Conservation (phyloP, 2,797 vertebrate species). For the Pangasius larnaudii region DNA sequence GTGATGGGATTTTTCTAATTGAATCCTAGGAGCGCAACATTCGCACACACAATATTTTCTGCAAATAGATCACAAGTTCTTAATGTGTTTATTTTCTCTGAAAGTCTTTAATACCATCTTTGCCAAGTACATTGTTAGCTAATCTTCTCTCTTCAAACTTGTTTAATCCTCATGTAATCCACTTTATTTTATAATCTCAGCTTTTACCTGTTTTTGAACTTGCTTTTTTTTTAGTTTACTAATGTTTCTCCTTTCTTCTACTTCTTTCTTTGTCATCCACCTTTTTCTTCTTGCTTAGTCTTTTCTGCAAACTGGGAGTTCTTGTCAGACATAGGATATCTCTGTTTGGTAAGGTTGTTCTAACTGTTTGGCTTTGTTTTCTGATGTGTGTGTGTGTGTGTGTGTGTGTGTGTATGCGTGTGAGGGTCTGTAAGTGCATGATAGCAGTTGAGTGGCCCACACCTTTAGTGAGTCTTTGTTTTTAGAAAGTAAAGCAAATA, state of each 20-base stretch:
- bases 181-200: not conserved
- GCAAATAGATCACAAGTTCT: not conserved
- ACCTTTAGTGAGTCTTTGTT: not conserved
- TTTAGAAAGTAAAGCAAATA: not conserved
- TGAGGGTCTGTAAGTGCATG: constrained; percentile 25
- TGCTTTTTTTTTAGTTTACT: not conserved
- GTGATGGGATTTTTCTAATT: not conserved
- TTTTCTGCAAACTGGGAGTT: constrained; percentile 83
- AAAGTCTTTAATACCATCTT: constrained; percentile 69
- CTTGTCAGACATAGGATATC: constrained; percentile 78
- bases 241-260: constrained; percentile 22
- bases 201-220: not conserved
- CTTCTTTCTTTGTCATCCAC: constrained; percentile 15
- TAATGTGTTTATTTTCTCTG: not conserved
- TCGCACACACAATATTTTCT: not conserved
- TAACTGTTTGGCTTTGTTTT: constrained; percentile 18
- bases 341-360: constrained; percentile 67
- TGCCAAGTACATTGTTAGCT: constrained; percentile 72
- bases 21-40: not conserved
- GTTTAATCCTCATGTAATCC: constrained; percentile 13
- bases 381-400: constrained; percentile 5
- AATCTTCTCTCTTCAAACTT: not conserved
- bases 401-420: constrained; percentile 21
- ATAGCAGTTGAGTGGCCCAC: not conserved
- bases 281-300: constrained; percentile 59